Conservation (phyloP, 2,113 vertebrate species). For the Xenotilapia flavipinnis region DNA sequence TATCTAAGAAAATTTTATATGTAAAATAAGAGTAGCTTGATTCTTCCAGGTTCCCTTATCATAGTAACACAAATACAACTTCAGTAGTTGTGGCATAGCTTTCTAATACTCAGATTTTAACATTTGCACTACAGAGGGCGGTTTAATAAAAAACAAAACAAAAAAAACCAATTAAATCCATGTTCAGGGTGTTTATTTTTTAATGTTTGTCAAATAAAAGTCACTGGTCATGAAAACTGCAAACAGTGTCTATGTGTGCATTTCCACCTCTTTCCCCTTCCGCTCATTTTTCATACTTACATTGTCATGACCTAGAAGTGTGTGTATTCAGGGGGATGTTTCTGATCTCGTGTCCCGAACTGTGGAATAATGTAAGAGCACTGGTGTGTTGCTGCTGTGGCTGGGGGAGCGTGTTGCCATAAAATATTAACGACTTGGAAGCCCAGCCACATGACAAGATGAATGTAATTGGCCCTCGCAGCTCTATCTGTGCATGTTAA, state of each 20-base stretch:
- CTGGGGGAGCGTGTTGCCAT: conserved; percentile 68
- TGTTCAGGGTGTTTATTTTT: neutral
- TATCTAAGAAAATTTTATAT: neutral
- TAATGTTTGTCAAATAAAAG: conserved; percentile 19
- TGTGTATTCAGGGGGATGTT: conserved; percentile 54
- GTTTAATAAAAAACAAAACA: neutral
- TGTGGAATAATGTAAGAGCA: conserved; percentile 68
- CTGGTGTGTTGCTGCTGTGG: conserved; percentile 61
- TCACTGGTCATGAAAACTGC: conserved; percentile 35
- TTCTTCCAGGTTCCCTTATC: neutral
- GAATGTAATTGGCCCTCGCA: conserved; percentile 77
- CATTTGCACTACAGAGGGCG: neutral
- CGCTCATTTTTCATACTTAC: conserved; percentile 53
- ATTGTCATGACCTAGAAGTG: conserved; percentile 62
- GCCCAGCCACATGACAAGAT: conserved; percentile 73
- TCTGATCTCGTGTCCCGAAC: conserved; percentile 53
- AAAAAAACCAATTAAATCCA: neutral
- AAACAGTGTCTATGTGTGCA: conserved; percentile 20
- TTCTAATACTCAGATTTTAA: neutral
- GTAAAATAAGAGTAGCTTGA: neutral
- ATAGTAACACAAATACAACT: neutral
- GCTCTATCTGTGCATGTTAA: conserved; percentile 78
- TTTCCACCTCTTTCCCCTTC: neutral
- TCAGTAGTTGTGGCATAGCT: neutral
- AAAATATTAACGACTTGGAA: conserved; percentile 78